Percentiles rank a stretch among this genome's conserved stretches.
phyloP scores from a whole-genome alignment of 2,888 invertebrate species.

The Graphium colonna region DNA sequence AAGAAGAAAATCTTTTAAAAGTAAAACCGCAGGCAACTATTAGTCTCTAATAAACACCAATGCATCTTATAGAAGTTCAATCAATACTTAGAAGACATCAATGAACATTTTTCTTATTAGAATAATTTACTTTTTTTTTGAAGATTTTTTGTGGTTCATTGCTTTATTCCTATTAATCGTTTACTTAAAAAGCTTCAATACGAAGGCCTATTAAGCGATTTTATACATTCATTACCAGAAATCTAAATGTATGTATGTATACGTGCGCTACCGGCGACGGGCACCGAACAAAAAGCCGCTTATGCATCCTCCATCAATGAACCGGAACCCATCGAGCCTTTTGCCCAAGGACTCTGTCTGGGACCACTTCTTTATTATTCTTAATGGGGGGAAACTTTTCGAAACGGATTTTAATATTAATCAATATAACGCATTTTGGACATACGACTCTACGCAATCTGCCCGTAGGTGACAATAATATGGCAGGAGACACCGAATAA shows the following conservation, averaged over 20 bases:
- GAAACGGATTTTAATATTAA: background rate
- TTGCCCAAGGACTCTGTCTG: slow-evolving; percentile 31
- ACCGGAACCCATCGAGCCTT: slow-evolving; percentile 51
- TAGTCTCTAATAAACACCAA: too few relatives aligned
- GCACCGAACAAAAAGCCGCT: slow-evolving; percentile 59
- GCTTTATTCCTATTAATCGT: too few relatives aligned
- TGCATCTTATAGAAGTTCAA: too few relatives aligned
- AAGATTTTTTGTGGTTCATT: too few relatives aligned
- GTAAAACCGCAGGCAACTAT: too few relatives aligned
- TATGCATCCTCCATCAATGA: slow-evolving; percentile 52
- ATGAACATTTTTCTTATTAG: too few relatives aligned
- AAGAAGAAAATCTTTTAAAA: too few relatives aligned
- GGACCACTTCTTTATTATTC: slow-evolving; percentile 1
- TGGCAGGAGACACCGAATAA: background rate
- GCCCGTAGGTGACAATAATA: background rate
- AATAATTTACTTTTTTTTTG: too few relatives aligned
- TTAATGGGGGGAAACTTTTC: slow-evolving; percentile 2
- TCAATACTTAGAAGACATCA: too few relatives aligned
- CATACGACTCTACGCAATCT: background rate
- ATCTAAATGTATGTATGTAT: slow-evolving; percentile 46
- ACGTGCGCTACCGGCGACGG: slow-evolving; percentile 52
- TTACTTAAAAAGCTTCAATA: too few relatives aligned
- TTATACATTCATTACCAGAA: slow-evolving; percentile 76
- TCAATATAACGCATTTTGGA: background rate
- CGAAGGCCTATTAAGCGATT: slow-evolving; percentile 46